Conservation (phyloP, 2,888 invertebrate species). For the Limnephilus lunatus region DNA sequence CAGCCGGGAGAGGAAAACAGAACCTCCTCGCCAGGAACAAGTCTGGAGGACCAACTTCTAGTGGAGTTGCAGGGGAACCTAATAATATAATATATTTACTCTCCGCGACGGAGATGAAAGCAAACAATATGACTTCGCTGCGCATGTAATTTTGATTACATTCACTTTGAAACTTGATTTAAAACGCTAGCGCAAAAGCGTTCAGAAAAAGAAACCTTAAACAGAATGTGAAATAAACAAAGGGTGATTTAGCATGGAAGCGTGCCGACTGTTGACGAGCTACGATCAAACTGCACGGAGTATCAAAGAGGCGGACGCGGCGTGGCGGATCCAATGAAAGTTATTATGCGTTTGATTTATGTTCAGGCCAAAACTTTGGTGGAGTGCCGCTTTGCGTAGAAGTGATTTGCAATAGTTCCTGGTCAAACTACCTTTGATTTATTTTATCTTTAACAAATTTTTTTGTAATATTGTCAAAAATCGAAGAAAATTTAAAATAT, state of each 20-base stretch:
- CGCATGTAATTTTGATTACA: background rate
- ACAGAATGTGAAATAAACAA: background rate
- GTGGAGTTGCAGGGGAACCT: background rate
- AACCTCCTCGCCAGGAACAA: background rate
- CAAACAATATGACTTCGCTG: background rate
- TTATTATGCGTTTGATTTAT: too few species aligned
- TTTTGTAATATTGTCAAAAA: too few species aligned
- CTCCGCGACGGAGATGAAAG: background rate
- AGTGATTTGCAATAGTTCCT: too few species aligned
- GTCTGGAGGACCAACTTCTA: slow-evolving; percentile 3
- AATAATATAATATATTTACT: background rate
- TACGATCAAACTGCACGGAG: too few species aligned
- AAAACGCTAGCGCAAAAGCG: background rate
- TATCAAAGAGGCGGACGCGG: too few species aligned
- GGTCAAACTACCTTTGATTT: too few species aligned
- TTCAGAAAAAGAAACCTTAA: background rate
- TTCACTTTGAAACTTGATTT: background rate
- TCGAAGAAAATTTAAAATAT: too few species aligned
- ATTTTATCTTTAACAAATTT: too few species aligned
- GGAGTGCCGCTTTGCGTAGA: too few species aligned
- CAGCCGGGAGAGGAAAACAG: background rate
- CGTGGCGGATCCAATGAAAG: too few species aligned
- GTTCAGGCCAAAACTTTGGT: too few species aligned
- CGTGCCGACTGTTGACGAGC: too few species aligned
- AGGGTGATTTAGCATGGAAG: background rate